Conservation (phyloP, 2,113 vertebrate species). For the Phocoena sinus region DNA sequence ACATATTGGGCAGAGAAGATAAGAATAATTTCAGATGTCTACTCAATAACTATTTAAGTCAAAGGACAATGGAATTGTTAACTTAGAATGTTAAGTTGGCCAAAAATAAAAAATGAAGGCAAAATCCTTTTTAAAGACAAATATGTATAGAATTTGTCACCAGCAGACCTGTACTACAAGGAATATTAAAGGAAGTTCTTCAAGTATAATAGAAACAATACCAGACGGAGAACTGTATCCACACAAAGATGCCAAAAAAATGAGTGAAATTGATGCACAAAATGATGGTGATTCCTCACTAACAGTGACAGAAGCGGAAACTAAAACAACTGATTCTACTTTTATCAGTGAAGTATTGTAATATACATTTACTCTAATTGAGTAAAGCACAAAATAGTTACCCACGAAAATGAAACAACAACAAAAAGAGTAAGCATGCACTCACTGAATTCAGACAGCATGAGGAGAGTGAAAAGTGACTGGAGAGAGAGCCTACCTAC, state of each 20-base stretch:
- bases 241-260: background rate
- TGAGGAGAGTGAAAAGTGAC: background rate
- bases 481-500: too few relatives aligned
- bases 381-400: background rate
- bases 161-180: background rate
- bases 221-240: background rate
- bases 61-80: background rate
- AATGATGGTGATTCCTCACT: background rate
- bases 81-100: background rate
- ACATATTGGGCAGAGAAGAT: background rate
- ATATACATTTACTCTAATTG: background rate
- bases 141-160: background rate
- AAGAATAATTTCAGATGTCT: slow-evolving; percentile 32
- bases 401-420: background rate
- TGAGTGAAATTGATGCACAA: background rate
- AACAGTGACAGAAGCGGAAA: background rate
- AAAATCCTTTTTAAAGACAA: background rate
- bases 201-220: background rate
- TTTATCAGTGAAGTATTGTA: background rate
- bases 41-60: background rate
- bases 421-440: background rate
- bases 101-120: background rate
- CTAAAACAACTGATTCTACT: background rate
- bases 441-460: background rate
- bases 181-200: background rate